phyloP scores from a whole-genome alignment of 2,888 invertebrate species.

The Torymus auratus region DNA sequence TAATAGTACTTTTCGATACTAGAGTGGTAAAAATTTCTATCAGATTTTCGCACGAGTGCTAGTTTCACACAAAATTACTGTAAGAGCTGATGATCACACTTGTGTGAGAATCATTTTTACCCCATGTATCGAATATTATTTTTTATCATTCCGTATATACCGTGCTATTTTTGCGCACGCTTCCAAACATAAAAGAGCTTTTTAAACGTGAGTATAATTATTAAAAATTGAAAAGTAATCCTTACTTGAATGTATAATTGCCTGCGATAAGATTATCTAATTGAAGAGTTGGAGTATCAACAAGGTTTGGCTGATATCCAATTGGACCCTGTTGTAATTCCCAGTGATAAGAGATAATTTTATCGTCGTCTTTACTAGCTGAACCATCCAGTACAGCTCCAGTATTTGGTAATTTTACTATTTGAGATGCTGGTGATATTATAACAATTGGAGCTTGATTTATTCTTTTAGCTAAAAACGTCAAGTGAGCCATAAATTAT shows the following conservation, averaged over 20 bases:
- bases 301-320: slow-evolving; percentile 88
- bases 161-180: no score
- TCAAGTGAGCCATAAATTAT: slow-evolving; percentile 6
- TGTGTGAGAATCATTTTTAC: no score
- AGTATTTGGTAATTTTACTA: slow-evolving; percentile 92
- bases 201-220: no score
- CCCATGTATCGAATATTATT: no score
- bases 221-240: neutral
- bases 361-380: slow-evolving; percentile 88
- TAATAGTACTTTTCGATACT: no score
- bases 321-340: slow-evolving; percentile 91
- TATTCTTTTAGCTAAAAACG: slow-evolving; percentile 82
- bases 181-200: no score
- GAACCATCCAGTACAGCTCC: slow-evolving; percentile 93
- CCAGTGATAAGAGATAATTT: slow-evolving; percentile 94
- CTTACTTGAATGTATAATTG: slow-evolving; percentile 89
- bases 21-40: no score
- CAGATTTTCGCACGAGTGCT: no score
- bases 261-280: slow-evolving; percentile 92
- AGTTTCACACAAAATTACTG: no score
- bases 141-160: no score
- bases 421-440: slow-evolving; percentile 90
- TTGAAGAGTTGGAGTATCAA: slow-evolving; percentile 89
- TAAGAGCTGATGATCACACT: no score
- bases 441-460: slow-evolving; percentile 91